phyloP scores from a whole-genome alignment of 2,797 vertebrate genomes.

The Sebastes diploproa region DNA sequence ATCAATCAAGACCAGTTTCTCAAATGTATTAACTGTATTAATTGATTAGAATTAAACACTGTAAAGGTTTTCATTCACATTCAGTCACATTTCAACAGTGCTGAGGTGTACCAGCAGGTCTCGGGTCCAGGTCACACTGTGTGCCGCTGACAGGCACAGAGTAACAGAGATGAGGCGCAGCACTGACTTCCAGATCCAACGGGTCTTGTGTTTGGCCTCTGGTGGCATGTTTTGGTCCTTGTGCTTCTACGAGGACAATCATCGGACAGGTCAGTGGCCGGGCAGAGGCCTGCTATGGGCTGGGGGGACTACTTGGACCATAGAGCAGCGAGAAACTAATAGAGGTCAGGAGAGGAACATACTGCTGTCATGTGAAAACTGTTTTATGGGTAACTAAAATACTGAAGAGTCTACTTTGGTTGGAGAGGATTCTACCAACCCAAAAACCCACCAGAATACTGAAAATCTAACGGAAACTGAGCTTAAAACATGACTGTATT shows the following conservation, averaged over 20 bases:
- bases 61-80: not conserved
- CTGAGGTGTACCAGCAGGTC: constrained; percentile 67
- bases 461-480: not conserved
- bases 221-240: constrained; percentile 48
- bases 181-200: constrained; percentile 75
- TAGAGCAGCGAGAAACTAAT: not conserved
- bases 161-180: constrained; percentile 73
- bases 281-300: not conserved
- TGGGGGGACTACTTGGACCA: not conserved
- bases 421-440: not conserved
- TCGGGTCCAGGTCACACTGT: constrained; percentile 71
- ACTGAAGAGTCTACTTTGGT: not conserved
- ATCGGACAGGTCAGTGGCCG: constrained; percentile 50
- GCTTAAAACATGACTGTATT: not conserved
- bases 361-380: not conserved
- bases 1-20: not conserved
- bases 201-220: constrained; percentile 54
- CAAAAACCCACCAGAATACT: not conserved
- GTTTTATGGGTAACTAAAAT: no score
- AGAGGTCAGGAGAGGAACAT: constrained; percentile 8
- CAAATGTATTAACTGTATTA: not conserved
- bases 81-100: not conserved
- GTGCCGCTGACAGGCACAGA: constrained; percentile 65
- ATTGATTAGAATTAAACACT: constrained; percentile 3
- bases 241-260: constrained; percentile 61